These are phyloP conservation scores for Eumacrocentrus americanus DNA, from an alignment of 2,888 invertebrate genomes.

Conservation along the genomic window DNA sequence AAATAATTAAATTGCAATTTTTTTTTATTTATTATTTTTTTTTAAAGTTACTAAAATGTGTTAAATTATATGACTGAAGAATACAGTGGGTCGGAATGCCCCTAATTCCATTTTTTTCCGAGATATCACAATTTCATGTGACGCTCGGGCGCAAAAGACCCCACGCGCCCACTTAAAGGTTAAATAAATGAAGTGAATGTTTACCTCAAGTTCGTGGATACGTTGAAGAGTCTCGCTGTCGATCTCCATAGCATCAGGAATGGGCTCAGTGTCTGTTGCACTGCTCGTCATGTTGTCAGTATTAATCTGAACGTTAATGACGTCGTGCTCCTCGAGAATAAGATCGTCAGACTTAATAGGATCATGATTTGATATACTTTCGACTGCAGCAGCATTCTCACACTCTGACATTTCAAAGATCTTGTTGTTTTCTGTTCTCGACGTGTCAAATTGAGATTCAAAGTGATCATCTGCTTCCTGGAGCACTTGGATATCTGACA, in stretches of 20 bases:
- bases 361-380: conserved; percentile 35
- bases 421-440: conserved; percentile 39
- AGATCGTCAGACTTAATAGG: conserved; percentile 28
- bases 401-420: conserved; percentile 49
- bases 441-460: conserved; percentile 16
- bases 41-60: no score
- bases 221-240: conserved; percentile 58
- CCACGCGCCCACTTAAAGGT: no score
- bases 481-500: conserved; percentile 41
- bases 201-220: conserved; percentile 57
- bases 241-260: conserved; percentile 58
- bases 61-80: no score
- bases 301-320: conserved; percentile 28
- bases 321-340: conserved; percentile 30
- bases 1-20: no score
- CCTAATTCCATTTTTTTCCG: no score
- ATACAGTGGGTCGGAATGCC: no score
- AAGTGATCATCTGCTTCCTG: conserved; percentile 42
- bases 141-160: no score
- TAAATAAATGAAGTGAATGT: no score
- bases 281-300: conserved; percentile 33
- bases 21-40: no score
- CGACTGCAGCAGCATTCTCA: conserved; percentile 43
- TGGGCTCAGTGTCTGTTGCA: conserved; percentile 48
- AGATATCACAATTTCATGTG: no score